These are phyloP conservation scores for Syrista parreyssii DNA, from an alignment of 2,888 invertebrate genomes.

Conservation along the genomic window DNA sequence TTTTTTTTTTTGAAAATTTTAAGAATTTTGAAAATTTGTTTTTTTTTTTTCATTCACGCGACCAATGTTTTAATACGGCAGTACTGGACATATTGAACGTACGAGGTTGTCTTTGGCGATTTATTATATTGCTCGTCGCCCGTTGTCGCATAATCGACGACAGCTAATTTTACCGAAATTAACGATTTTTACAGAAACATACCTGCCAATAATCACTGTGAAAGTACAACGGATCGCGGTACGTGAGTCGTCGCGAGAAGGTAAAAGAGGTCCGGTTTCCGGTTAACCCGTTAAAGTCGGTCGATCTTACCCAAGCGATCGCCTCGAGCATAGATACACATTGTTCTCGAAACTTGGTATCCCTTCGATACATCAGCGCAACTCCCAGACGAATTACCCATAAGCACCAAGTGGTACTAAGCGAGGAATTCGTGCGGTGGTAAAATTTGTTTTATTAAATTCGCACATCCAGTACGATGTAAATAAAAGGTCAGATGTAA, in stretches of 20 bases:
- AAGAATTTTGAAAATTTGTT: no score
- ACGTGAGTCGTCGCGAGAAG: not conserved
- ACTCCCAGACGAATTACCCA: not conserved
- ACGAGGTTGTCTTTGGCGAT: not conserved
- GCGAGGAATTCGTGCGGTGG: not conserved
- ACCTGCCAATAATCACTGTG: not conserved
- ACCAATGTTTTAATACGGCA: not conserved
- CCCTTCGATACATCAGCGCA: not conserved
- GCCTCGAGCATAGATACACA: not conserved
- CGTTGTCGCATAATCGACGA: not conserved
- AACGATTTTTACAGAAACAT: not conserved
- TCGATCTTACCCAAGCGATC: not conserved
- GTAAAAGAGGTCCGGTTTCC: not conserved
- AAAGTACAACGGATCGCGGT: not conserved
- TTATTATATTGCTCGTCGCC: not conserved
- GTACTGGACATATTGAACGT: not conserved
- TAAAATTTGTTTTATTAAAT: not conserved
- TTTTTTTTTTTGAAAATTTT: no score
- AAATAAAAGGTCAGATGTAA: not conserved
- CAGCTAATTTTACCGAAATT: not conserved
- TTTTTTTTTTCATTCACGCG: no score
- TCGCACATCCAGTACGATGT: not conserved
- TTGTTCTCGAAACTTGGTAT: not conserved
- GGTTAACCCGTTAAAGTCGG: constrained; percentile 2
- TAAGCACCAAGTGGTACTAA: not conserved